phyloP scores from a whole-genome alignment of 2,113 vertebrate genomes.

The Patagioenas fasciata region DNA sequence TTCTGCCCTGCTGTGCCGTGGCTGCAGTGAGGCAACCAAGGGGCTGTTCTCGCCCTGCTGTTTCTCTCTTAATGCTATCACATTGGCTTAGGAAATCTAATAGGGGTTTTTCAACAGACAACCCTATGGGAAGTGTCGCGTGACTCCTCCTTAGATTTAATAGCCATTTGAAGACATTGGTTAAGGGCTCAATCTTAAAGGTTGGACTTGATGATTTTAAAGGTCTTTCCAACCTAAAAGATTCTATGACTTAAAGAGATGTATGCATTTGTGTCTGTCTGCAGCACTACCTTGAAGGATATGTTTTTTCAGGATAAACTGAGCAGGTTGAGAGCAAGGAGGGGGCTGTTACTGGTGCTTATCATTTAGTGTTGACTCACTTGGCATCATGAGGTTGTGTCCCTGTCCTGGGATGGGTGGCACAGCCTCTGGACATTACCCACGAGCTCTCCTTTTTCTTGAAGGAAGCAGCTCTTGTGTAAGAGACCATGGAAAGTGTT shows the following conservation, averaged over 20 bases:
- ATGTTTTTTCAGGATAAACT: background rate
- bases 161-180: accelerated
- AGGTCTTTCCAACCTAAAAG: too few relatives aligned
- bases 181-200: background rate
- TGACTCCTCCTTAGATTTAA: background rate
- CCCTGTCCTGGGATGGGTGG: background rate
- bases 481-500: accelerated
- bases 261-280: accelerated
- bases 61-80: background rate
- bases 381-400: background rate
- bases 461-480: background rate
- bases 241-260: background rate
- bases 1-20: background rate
- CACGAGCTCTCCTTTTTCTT: accelerated
- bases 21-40: background rate
- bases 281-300: background rate
- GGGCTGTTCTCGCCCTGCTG: background rate
- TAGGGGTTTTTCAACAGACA: background rate
- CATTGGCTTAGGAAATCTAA: background rate
- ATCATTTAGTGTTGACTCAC: background rate
- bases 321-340: background rate
- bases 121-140: background rate
- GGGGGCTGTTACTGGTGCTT: background rate
- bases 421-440: background rate
- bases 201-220: too few relatives aligned